Conservation (phyloP, 2,888 invertebrate genomes). For the Crematogaster levior region DNA sequence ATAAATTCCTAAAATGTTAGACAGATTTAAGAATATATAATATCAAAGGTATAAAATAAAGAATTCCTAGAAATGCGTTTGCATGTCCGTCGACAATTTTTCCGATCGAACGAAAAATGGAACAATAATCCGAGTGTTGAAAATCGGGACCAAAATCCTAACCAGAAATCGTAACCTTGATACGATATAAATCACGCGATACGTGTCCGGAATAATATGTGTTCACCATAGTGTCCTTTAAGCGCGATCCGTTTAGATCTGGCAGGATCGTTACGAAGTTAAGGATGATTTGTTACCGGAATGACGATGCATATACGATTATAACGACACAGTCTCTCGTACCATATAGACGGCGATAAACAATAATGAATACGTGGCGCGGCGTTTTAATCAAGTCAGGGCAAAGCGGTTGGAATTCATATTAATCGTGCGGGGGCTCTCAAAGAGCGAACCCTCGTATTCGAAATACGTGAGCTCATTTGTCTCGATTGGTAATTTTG, state of each 20-base stretch:
- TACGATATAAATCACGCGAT: not conserved
- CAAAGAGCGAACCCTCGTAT: slow-evolving; percentile 36
- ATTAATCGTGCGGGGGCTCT: slow-evolving; percentile 28
- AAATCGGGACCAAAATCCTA: not conserved
- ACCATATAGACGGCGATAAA: slow-evolving; percentile 16
- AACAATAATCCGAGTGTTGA: not conserved
- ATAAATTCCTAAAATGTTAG: not conserved
- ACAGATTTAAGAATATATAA: not conserved
- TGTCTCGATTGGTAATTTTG: slow-evolving; percentile 50
- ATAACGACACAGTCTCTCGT: not conserved
- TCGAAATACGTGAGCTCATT: slow-evolving; percentile 28
- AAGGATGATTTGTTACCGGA: slow-evolving; percentile 39
- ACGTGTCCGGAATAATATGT: not conserved
- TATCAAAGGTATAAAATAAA: not conserved
- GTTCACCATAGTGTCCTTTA: not conserved
- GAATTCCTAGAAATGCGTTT: not conserved
- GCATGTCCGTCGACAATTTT: not conserved
- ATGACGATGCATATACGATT: not conserved
- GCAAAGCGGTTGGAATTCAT: slow-evolving; percentile 38
- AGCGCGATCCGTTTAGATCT: slow-evolving; percentile 27
- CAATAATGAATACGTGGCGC: slow-evolving; percentile 22
- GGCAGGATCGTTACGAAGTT: slow-evolving; percentile 34
- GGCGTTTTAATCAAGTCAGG: slow-evolving; percentile 41
- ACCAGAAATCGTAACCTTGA: too few relatives aligned
- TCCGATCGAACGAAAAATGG: not conserved